Evolutionary conservation across 2,888 invertebrate genomes (phyloP).

Genomic region (Epicampocera succincta): DNA sequence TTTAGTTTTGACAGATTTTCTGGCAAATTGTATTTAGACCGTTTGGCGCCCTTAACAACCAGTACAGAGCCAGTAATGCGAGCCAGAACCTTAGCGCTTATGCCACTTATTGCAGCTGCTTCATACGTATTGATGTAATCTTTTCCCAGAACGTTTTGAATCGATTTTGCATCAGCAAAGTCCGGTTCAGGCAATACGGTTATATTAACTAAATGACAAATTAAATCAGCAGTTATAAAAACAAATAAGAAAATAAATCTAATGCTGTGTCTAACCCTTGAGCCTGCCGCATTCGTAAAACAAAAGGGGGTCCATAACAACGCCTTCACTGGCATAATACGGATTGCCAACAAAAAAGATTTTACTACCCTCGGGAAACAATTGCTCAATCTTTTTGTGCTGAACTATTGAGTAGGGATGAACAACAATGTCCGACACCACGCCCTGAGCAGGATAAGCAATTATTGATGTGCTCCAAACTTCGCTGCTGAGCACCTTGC

Average conservation of each 20-base stretch:
- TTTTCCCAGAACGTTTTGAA: conserved; percentile 73
- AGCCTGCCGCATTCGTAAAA: conserved; percentile 78
- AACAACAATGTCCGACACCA: conserved; percentile 74
- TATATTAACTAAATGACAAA: conserved; percentile 74
- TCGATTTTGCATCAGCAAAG: conserved; percentile 71
- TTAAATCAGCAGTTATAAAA: background rate
- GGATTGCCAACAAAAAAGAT: conserved; percentile 91
- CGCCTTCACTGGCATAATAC: conserved; percentile 91
- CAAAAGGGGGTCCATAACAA: conserved; percentile 83
- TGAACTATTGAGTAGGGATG: conserved; percentile 78
- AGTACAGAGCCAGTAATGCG: conserved; percentile 93
- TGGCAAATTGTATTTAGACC: conserved; percentile 74
- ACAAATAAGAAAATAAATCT: too few species aligned
- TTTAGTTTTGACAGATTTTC: conserved; percentile 85
- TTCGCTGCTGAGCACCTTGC: conserved; percentile 86
- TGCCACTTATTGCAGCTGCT: conserved; percentile 81
- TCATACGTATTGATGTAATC: conserved; percentile 76
- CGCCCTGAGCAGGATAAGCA: conserved; percentile 84
- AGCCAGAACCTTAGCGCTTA: conserved; percentile 88
- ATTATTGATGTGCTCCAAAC: conserved; percentile 86
- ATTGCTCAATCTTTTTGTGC: conserved; percentile 82
- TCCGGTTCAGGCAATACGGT: conserved; percentile 78
- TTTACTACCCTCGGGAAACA: conserved; percentile 86
- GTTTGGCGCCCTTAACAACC: conserved; percentile 84
- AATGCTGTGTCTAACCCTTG: conserved; percentile 72